Evolutionary conservation across 2,888 invertebrate species (phyloP), one percentile per base, ranked within the genome.

Genomic region (Helicoverpa assulta): DNA sequence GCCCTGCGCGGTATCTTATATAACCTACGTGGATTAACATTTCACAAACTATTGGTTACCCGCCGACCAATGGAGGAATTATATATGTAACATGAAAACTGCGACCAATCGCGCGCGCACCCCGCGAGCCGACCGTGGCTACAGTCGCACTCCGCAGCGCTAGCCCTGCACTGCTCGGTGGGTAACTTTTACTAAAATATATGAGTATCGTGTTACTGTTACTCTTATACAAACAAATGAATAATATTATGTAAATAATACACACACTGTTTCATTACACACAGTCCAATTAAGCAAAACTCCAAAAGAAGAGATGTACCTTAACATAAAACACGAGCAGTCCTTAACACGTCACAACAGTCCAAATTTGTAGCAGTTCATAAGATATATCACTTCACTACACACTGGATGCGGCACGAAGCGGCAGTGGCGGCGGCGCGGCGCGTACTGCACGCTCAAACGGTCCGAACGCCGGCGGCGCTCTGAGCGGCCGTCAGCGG

Each of bases 61-160:
- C 52, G 57, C 53, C 61, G 65, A 70, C 83, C 84, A 82, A 83
- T 83, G 72, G 67, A 67, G 78, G 56, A 63, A 75, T 74, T 72
- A 69, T 19, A 55, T 62, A 64, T 65, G 70, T 67, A 74, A 74
- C 50, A 54, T 65, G 60, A 63, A 70, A 69, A 62, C 67, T 37
- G 53, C 63, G 40, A 40, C 71, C 75, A 83, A 82, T 76, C 72
- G 66, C 50, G 55, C 52, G 37, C 68, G 54, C 66, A n/a, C 10
- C 18, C 18, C 8, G 50, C 50, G 50, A 16, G n/a, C 7, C 29
- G 8, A 0, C 19, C 3, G 40, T 33, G 21, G 40, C 33, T 16
- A 14, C 37, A 12, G 12, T 16, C 58, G 26, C 18, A 1, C 19
- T 8, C 37, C 5, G 33, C 56, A 5, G n/a, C 47, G 53, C 40